phyloP scores from a whole-genome alignment of 2,888 invertebrate species.

The Ochropleura leucogaster region DNA sequence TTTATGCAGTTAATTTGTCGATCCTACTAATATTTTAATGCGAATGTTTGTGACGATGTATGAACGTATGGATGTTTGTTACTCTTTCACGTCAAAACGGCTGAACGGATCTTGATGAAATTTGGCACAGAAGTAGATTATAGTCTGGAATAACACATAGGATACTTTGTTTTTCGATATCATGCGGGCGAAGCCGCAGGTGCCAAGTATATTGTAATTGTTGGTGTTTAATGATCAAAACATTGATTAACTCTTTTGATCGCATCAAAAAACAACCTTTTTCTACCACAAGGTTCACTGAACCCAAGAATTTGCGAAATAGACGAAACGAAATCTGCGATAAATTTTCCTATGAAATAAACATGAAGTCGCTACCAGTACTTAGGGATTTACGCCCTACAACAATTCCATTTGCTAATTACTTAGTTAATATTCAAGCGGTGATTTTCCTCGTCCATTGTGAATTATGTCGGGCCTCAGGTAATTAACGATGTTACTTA shows the following conservation, averaged over 20 bases:
- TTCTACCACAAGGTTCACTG: conserved; percentile 7
- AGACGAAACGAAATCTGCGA: conserved; percentile 7
- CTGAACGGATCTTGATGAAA: too few relatives aligned
- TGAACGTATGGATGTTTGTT: too few relatives aligned
- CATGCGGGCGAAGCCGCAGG: too few relatives aligned
- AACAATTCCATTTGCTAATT: conserved; percentile 63
- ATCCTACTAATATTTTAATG: too few relatives aligned
- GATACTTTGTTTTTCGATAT: too few relatives aligned
- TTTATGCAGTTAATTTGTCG: background rate
- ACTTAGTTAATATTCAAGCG: conserved; percentile 63
- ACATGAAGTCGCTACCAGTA: conserved; percentile 41
- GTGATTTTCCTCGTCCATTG: conserved; percentile 65
- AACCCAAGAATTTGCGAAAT: background rate
- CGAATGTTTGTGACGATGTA: too few relatives aligned
- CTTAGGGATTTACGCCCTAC: conserved; percentile 51
- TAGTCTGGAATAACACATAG: too few relatives aligned
- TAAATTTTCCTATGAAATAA: conserved; percentile 28
- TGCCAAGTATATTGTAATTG: too few relatives aligned
- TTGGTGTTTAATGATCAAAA: background rate
- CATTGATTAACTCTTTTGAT: conserved; percentile 3
- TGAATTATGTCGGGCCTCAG: conserved; percentile 54
- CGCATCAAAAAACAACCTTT: background rate
- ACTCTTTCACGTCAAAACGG: too few relatives aligned
- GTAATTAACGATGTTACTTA: conserved; percentile 53
- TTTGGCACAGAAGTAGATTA: too few relatives aligned